Conservation (phyloP, 2,888 invertebrate species). For the Gryllus longicercus region DNA sequence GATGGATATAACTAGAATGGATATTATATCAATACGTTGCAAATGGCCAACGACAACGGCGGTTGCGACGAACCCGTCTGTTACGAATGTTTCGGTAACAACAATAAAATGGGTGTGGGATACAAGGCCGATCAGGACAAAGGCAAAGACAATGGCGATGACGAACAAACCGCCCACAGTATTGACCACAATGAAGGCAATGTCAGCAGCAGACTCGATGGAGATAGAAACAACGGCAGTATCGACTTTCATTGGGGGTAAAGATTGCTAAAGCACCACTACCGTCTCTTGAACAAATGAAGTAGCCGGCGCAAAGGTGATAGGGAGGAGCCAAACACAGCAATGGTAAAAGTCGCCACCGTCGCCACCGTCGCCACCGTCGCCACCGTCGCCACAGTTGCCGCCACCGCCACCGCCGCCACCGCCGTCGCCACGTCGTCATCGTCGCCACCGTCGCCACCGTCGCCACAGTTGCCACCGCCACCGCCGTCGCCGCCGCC, state of each 20-base stretch:
- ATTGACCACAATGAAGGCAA: background rate
- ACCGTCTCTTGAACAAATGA: too few relatives aligned
- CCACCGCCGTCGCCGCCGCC: background rate
- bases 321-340: too few relatives aligned
- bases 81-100: background rate
- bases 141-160: background rate
- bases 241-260: background rate
- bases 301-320: too few relatives aligned
- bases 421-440: too few relatives aligned
- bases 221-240: too few relatives aligned
- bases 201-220: background rate
- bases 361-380: too few relatives aligned
- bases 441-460: too few relatives aligned
- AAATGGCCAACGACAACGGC: background rate
- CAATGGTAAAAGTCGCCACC: too few relatives aligned
- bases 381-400: too few relatives aligned
- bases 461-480: background rate
- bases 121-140: background rate
- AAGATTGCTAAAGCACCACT: too few relatives aligned
- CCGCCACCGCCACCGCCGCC: too few relatives aligned
- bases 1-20: background rate
- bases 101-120: background rate
- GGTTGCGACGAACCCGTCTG: background rate
- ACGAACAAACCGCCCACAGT: background rate
- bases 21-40: background rate